Base-by-base conservation (phyloP, 2,113 vertebrate species). In the Bujurquina vittata region DNA sequence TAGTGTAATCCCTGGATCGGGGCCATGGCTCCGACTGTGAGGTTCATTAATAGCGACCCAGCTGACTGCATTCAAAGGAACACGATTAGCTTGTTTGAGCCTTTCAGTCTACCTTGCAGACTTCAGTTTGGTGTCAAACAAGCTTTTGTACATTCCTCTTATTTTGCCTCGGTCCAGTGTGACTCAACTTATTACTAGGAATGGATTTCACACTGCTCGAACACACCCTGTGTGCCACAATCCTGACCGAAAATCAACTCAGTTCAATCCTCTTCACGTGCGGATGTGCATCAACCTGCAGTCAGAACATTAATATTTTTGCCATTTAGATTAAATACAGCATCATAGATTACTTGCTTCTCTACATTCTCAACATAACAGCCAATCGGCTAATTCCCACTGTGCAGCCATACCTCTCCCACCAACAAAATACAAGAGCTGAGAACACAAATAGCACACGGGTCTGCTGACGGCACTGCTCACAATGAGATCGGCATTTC, bases 1-100 rank as follows among this genome's bases (percentile, higher is more conserved):
- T 89, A 89, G 90, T 63, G 37, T 93, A 92, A 94, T 93, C 91
- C 89, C 77, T 60, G 87, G 89, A 94, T 93, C 91, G 86, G 60
- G 8, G 84, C 55, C 81, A 80, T 0, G 55, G 61, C 77, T 88
- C 84, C 83, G 84, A 84, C 87, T 62, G 79, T 23, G 69, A 67
- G 54, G 81, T 81, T 91, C 86, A 93, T 86, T 91, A 88, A 88
- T 91, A 91, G 87, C 77, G 72, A 75, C 75, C 85, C 54, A 84
- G 77, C 77, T 88, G 86, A 90, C 89, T 37, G 54, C 35, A 78
- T 35, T 90, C 87, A 88, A 74, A 87, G 82, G 83, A 83, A 87
- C 83, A 83, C 26, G 79, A 87, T 87, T 81, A 90, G 77, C 88
- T 80, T 65, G 75, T 89, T 91, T 40, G 35, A 84, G 58, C 55